phyloP scores from a whole-genome alignment of 1,140 invertebrate species.

The Dendroctonus ponderosae region DNA sequence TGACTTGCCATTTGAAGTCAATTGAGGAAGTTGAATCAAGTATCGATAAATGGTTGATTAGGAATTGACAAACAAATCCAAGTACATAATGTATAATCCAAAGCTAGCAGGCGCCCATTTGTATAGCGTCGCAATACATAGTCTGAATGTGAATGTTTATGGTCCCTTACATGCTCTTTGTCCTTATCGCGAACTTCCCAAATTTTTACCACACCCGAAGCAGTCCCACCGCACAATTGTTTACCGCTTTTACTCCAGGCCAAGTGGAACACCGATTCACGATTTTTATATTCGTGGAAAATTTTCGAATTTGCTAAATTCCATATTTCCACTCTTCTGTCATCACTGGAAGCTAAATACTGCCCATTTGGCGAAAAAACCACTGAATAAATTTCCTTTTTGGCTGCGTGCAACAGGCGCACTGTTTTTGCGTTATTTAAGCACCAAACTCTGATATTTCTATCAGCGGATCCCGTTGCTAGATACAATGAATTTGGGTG shows the following conservation, averaged over 20 bases:
- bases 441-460: conserved; percentile 65
- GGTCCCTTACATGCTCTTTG: conserved; percentile 30
- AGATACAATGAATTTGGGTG: conserved; percentile 70
- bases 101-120: conserved; percentile 36
- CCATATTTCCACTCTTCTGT: conserved; percentile 66
- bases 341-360: conserved; percentile 68
- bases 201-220: conserved; percentile 59
- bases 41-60: conserved; percentile 13
- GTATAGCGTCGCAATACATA: conserved; percentile 22
- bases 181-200: conserved; percentile 55
- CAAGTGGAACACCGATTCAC: conserved; percentile 60
- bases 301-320: conserved; percentile 63
- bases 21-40: too few species aligned
- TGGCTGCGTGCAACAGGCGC: conserved; percentile 61
- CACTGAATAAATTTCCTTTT: conserved; percentile 60
- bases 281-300: conserved; percentile 62
- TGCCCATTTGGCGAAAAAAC: conserved; percentile 72
- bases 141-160: conserved; percentile 23
- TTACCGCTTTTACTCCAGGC: conserved; percentile 62
- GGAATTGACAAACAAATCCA: conserved; percentile 33
- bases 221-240: conserved; percentile 61
- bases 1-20: too few species aligned
- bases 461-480: conserved; percentile 68
- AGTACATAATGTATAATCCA: conserved; percentile 43
- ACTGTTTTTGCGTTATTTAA: conserved; percentile 62